These are phyloP conservation scores for Hydropsyche tenuis DNA, from an alignment of 1,140 invertebrate genomes.

Conservation along the genomic window DNA sequence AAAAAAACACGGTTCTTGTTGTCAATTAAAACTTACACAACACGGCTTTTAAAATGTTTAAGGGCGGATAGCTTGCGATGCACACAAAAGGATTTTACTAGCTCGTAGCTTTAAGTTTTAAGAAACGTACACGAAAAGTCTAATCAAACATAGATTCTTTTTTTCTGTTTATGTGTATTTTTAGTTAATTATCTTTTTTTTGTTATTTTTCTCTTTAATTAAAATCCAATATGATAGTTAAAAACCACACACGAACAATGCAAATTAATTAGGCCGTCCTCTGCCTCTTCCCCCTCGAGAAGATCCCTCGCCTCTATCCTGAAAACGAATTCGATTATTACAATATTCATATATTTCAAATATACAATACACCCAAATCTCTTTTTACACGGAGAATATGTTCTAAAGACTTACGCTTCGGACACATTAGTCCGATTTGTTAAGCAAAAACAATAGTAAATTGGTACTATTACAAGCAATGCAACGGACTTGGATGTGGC, in stretches of 20 bases:
- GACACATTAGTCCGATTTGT: too few species aligned
- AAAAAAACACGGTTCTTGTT: conserved; percentile 3
- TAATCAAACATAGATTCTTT: conserved; percentile 37
- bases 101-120: conserved; percentile 34
- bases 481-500: too few species aligned
- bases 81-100: conserved; percentile 36
- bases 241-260: conserved; percentile 33
- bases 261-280: conserved; percentile 45
- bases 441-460: too few species aligned
- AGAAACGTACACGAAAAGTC: conserved; percentile 32
- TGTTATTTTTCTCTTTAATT: conserved; percentile 35
- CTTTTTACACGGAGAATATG: too few species aligned
- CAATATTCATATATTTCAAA: too few species aligned
- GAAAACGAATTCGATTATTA: conserved; percentile 31
- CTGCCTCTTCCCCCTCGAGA: conserved; percentile 43
- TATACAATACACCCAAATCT: too few species aligned
- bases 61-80: conserved; percentile 39
- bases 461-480: too few species aligned
- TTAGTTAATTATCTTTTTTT: conserved; percentile 38
- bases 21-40: conserved; percentile 18
- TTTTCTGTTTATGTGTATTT: conserved; percentile 34
- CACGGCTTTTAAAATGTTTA: conserved; percentile 29
- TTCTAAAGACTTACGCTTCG: too few species aligned
- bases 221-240: conserved; percentile 37
- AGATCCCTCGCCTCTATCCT: conserved; percentile 59